These are phyloP conservation scores for Sterrhoptilus dennistouni DNA, from an alignment of 2,113 vertebrate genomes.

Conservation along the genomic window DNA sequence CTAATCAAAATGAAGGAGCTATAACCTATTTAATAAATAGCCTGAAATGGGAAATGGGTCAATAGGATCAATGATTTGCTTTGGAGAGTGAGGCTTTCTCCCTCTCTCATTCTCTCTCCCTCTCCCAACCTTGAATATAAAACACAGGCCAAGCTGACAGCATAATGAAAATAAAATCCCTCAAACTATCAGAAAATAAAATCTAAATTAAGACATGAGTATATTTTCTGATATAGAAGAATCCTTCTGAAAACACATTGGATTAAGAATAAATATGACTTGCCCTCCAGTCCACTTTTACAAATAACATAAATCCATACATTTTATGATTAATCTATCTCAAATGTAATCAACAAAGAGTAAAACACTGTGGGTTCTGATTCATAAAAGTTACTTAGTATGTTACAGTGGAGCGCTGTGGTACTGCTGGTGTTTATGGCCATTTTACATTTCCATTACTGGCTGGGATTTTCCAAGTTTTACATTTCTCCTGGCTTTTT, in stretches of 20 bases:
- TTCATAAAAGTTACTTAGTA: not conserved
- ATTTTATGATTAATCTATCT: not conserved
- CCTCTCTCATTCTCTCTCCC: not conserved
- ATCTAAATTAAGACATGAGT: constrained; percentile 39
- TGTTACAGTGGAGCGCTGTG: not conserved
- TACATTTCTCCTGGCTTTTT: not conserved
- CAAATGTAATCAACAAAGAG: not conserved
- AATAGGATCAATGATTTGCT: constrained; percentile 59
- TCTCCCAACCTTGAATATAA: constrained; percentile 41
- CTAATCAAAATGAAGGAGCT: constrained; percentile 60
- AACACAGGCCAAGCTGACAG: constrained; percentile 35
- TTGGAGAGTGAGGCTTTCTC: not conserved
- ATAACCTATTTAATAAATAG: constrained; percentile 61
- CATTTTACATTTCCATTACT: not conserved
- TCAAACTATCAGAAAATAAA: constrained; percentile 47
- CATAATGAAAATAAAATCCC: constrained; percentile 64
- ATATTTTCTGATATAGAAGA: constrained; percentile 44
- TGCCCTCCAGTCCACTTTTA: not conserved
- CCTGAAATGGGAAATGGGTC: constrained; percentile 33
- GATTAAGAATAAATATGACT: constrained; percentile 25
- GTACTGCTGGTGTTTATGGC: not conserved
- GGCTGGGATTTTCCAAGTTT: constrained; percentile 10
- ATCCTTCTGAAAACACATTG: constrained; percentile 21
- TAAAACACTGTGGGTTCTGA: not conserved
- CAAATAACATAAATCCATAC: not conserved